phyloP scores from a whole-genome alignment of 1,140 invertebrate species.

The Tetraneura akinire region DNA sequence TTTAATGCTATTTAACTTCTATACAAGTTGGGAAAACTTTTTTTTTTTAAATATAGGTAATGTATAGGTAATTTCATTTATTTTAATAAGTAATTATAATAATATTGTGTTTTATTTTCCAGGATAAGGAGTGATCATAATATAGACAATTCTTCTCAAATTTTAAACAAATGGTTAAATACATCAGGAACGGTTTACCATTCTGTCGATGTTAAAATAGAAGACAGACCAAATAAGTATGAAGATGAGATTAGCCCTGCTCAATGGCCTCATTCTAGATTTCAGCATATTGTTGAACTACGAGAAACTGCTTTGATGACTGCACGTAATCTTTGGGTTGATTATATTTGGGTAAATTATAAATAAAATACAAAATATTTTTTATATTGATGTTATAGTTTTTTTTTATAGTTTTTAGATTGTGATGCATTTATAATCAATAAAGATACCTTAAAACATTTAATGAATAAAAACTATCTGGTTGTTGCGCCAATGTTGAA shows the following conservation, averaged over 20 bases:
- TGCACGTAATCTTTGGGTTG: conserved; percentile 77
- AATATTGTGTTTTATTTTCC: conserved; percentile 55
- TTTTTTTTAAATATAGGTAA: no score
- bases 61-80: no score
- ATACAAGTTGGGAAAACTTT: no score
- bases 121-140: conserved; percentile 91
- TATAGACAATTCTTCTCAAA: conserved; percentile 72
- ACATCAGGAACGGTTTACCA: conserved; percentile 70
- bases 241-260: conserved; percentile 68
- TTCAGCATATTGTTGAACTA: conserved; percentile 78
- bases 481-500: conserved; percentile 82
- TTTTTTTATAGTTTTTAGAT: conserved; percentile 78
- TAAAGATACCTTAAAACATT: conserved; percentile 66
- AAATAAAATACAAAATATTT: background rate
- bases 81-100: no score
- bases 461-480: conserved; percentile 69
- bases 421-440: conserved; percentile 85
- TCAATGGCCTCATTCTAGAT: conserved; percentile 77
- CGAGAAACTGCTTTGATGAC: conserved; percentile 76
- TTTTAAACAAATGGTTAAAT: conserved; percentile 75
- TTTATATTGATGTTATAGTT: conserved; percentile 52
- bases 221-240: conserved; percentile 60
- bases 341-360: conserved; percentile 75
- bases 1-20: no score
- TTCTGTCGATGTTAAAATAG: conserved; percentile 67